Percentiles rank a stretch among this genome's conserved stretches.
phyloP scores from a whole-genome alignment of 2,797 vertebrate species.

The Ceyx erithaca region DNA sequence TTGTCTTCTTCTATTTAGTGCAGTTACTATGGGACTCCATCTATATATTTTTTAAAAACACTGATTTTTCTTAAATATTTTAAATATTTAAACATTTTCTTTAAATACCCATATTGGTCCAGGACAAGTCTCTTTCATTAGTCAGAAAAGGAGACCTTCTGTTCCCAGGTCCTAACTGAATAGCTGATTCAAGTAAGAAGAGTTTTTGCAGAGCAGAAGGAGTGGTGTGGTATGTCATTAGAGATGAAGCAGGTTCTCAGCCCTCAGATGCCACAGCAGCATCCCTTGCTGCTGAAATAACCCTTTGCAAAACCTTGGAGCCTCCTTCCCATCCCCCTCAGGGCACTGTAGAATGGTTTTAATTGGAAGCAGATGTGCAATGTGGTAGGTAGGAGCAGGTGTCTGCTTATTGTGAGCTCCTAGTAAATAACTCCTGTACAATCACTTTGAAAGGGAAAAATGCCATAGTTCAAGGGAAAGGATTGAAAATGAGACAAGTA shows the following conservation, averaged over 20 bases:
- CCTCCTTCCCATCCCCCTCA: background rate
- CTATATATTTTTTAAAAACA: background rate
- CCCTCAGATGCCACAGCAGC: background rate
- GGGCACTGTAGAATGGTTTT: constrained; percentile 23
- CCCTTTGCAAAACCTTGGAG: constrained; percentile 8
- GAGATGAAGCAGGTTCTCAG: background rate
- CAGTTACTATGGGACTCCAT: background rate
- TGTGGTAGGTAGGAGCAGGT: constrained; percentile 37
- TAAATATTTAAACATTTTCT: no score
- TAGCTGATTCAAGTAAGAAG: background rate
- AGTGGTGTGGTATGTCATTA: background rate
- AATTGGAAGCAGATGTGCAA: constrained; percentile 57
- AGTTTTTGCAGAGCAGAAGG: background rate
- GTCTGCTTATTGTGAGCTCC: background rate
- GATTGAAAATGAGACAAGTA: background rate
- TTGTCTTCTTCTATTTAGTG: background rate
- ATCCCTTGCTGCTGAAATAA: constrained; percentile 16
- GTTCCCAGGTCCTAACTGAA: background rate
- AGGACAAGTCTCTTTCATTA: background rate
- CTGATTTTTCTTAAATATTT: background rate
- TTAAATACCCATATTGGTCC: background rate
- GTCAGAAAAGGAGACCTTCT: background rate
- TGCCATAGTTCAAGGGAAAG: background rate
- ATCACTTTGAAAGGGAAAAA: constrained; percentile 19
- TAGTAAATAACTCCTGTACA: background rate